Evolutionary conservation across 1,140 invertebrate genomes (phyloP).

Genomic region (Metopolophium dirhodum): DNA sequence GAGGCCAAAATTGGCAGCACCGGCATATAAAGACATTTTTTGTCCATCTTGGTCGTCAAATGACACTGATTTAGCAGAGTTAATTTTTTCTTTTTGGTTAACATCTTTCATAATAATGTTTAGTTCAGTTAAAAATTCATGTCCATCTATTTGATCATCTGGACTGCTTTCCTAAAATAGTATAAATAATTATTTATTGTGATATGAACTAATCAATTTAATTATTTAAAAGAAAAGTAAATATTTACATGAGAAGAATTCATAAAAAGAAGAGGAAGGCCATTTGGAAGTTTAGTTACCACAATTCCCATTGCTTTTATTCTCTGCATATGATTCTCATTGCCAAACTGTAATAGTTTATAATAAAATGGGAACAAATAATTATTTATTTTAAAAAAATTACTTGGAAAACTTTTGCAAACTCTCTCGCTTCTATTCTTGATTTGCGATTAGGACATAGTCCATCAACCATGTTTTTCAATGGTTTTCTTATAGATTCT

Average conservation of each 20-base stretch:
- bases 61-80: constrained; percentile 42
- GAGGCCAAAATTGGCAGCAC: constrained; percentile 51
- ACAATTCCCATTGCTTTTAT: constrained; percentile 94
- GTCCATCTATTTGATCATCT: constrained; percentile 51
- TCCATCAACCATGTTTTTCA: constrained; percentile 85
- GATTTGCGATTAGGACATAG: constrained; percentile 72
- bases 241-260: constrained; percentile 78
- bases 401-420: constrained; percentile 48
- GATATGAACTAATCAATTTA: not conserved
- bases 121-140: constrained; percentile 53
- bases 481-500: constrained; percentile 76
- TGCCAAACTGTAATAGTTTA: constrained; percentile 70
- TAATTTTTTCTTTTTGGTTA: constrained; percentile 51
- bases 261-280: constrained; percentile 88
- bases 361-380: constrained; percentile 31
- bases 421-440: constrained; percentile 48
- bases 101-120: constrained; percentile 48
- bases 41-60: constrained; percentile 45
- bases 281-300: constrained; percentile 85
- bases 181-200: not conserved
- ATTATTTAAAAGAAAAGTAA: not conserved
- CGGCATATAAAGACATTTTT: constrained; percentile 40
- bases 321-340: constrained; percentile 87
- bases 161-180: constrained; percentile 36
- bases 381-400: not conserved